Conservation (phyloP, 2,113 vertebrate species). For the Heptranchias perlo region DNA sequence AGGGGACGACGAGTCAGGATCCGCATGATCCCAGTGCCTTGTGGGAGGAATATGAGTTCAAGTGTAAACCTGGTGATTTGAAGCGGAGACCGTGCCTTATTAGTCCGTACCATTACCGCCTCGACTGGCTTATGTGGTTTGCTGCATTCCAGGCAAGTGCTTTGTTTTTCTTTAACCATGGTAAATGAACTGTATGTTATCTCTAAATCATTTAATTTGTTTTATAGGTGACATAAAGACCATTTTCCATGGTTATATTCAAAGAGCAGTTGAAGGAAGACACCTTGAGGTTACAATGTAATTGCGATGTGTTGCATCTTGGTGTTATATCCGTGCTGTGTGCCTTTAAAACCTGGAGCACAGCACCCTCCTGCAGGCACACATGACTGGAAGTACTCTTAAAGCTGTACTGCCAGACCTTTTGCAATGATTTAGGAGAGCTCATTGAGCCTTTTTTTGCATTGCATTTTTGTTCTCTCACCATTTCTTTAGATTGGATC, state of each 20-base stretch:
- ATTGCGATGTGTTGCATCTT: background rate
- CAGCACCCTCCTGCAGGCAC: background rate
- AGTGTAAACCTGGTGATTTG: constrained; percentile 81
- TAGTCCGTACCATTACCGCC: constrained; percentile 85
- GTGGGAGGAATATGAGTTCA: constrained; percentile 92
- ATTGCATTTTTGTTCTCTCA: background rate
- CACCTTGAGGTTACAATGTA: background rate
- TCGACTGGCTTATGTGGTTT: constrained; percentile 99
- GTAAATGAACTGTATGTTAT: background rate
- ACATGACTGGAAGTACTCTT: background rate
- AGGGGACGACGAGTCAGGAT: constrained; percentile 75
- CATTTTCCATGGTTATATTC: background rate
- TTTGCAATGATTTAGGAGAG: background rate
- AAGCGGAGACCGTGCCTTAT: constrained; percentile 72
- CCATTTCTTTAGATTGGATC: background rate
- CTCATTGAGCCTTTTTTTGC: background rate
- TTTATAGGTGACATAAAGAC: background rate
- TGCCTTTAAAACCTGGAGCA: background rate
- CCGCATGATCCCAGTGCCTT: constrained; percentile 63
- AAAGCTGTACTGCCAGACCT: background rate
- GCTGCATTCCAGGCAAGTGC: constrained; percentile 83
- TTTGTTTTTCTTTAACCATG: background rate
- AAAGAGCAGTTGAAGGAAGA: background rate
- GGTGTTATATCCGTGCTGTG: background rate
- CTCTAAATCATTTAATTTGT: background rate